Evolutionary conservation across 2,888 invertebrate species (phyloP).

Genomic region (Tenthredo notha): DNA sequence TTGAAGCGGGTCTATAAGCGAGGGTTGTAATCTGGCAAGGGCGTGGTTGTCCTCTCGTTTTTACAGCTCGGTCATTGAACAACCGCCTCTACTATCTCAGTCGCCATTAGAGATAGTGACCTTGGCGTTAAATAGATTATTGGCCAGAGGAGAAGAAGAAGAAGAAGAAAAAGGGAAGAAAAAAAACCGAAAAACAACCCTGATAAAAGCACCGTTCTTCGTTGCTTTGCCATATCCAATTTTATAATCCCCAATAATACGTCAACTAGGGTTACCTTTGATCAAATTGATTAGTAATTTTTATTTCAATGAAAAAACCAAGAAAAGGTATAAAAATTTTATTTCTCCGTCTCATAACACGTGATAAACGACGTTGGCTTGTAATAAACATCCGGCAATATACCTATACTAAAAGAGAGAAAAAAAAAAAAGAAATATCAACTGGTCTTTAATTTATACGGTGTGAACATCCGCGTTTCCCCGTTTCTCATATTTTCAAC

Average conservation of each 20-base stretch:
- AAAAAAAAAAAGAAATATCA: not conserved
- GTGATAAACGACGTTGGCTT: not conserved
- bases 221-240: not conserved
- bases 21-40: conserved; percentile 42
- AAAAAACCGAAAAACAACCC: not conserved
- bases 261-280: not conserved
- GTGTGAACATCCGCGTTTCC: not conserved
- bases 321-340: not conserved
- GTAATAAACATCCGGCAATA: not conserved
- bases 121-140: conserved; percentile 42
- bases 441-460: not conserved
- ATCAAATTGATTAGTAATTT: not conserved
- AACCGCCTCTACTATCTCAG: conserved; percentile 22
- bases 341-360: not conserved
- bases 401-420: not conserved
- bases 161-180: not conserved
- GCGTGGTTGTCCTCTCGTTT: conserved; percentile 34
- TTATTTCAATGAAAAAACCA: not conserved
- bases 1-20: conserved; percentile 27
- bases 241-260: not conserved
- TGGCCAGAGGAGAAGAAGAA: conserved; percentile 3
- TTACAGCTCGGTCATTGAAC: conserved; percentile 42
- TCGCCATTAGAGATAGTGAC: conserved; percentile 39
- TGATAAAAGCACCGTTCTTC: not conserved
- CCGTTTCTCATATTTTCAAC: not conserved